phyloP scores from a whole-genome alignment of 2,797 vertebrate species.

The Falco naumanni region DNA sequence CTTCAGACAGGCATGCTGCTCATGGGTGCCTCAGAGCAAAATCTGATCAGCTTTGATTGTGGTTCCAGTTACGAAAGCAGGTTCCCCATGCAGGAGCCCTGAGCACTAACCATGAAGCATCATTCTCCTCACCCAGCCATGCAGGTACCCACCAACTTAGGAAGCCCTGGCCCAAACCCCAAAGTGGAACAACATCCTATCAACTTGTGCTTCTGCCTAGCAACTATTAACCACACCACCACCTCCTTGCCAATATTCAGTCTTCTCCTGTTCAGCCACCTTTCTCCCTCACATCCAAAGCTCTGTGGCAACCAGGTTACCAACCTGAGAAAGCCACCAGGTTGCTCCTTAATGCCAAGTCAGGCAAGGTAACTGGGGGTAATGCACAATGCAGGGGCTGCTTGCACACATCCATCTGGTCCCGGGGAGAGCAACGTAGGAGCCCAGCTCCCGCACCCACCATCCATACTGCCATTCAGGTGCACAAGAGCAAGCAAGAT shows the following conservation, averaged over 20 bases:
- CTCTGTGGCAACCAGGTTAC: background rate
- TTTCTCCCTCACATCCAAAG: background rate
- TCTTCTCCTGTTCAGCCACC: background rate
- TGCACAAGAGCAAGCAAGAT: background rate
- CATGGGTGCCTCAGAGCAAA: background rate
- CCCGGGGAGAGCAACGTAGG: background rate
- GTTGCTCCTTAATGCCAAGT: background rate
- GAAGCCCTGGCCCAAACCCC: background rate
- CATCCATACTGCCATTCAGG: fast-evolving
- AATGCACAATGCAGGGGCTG: background rate
- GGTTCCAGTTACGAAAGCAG: background rate
- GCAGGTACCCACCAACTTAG: background rate
- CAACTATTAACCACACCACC: background rate
- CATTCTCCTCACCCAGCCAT: background rate
- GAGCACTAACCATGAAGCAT: background rate
- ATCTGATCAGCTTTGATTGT: background rate
- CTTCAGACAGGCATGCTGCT: background rate
- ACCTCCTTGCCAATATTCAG: too few species aligned
- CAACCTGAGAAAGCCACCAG: fast-evolving
- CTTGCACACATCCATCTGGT: fast-evolving
- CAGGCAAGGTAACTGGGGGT: background rate
- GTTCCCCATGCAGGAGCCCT: background rate
- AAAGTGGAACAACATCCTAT: background rate
- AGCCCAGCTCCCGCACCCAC: background rate
- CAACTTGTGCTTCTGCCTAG: background rate